A percentile compares a stretch with the other conserved stretches of the same genome.
Conservation (phyloP, 2,797 vertebrate genomes). For the Muscicapa striata region DNA sequence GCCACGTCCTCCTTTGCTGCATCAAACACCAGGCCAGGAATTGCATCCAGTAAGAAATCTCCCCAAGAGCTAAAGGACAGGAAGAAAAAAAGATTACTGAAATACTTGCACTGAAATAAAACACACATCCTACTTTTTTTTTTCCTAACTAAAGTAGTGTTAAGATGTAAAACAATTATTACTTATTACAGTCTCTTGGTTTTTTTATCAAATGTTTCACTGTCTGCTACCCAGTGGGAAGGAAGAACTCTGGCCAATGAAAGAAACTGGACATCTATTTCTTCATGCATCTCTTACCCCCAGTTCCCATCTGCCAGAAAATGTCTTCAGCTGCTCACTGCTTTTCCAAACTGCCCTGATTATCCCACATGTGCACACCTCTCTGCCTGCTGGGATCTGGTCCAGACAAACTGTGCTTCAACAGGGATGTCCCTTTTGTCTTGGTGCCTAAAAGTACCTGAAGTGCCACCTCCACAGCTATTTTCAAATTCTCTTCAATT, state of each 20-base stretch:
- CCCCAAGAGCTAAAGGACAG: conserved; percentile 84
- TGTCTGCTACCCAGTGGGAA: neutral
- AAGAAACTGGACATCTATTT: neutral
- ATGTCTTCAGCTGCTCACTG: neutral
- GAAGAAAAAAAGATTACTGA: neutral
- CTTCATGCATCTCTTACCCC: neutral
- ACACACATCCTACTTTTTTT: neutral
- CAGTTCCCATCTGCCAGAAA: neutral
- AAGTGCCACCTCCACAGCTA: neutral
- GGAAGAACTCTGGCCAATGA: neutral
- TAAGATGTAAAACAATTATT: neutral
- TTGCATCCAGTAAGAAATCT: conserved; percentile 85
- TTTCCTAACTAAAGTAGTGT: neutral
- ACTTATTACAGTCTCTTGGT: neutral
- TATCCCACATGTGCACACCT: neutral
- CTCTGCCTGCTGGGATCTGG: neutral
- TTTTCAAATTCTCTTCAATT: neutral
- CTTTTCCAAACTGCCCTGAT: neutral
- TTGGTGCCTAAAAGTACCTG: neutral
- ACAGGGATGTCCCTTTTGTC: neutral
- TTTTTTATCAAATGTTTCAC: neutral
- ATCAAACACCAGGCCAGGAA: conserved; percentile 85
- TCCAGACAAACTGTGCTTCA: neutral
- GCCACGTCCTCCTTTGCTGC: conserved; percentile 77
- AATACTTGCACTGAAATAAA: neutral